phyloP scores from a whole-genome alignment of 2,797 vertebrate genomes.

The Acanthiza pusilla region DNA sequence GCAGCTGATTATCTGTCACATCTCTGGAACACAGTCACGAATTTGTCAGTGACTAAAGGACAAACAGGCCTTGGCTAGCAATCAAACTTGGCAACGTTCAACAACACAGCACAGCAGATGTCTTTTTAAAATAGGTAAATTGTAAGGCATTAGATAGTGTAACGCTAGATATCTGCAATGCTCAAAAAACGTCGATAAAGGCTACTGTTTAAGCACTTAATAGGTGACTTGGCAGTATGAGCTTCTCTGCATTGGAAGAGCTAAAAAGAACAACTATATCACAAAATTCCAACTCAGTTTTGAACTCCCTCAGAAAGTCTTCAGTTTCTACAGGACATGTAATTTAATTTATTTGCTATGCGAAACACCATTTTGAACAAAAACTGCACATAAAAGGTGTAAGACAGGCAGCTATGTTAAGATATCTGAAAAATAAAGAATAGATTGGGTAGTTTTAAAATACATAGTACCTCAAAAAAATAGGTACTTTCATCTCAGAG shows the following conservation, averaged over 20 bases:
- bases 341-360: background rate
- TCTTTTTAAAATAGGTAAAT: constrained; percentile 40
- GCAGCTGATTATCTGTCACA: constrained; percentile 41
- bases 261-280: background rate
- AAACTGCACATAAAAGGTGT: background rate
- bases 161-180: background rate
- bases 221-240: background rate
- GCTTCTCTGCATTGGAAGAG: background rate
- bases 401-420: background rate
- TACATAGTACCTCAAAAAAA: background rate
- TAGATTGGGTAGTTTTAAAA: background rate
- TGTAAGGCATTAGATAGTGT: background rate
- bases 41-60: constrained; percentile 28
- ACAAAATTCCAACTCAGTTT: background rate
- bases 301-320: background rate
- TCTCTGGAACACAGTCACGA: constrained; percentile 30
- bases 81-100: background rate
- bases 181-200: background rate
- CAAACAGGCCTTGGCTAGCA: constrained; percentile 22
- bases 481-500: background rate
- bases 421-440: background rate
- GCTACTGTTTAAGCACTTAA: background rate
- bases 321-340: background rate
- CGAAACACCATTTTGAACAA: background rate
- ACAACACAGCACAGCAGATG: constrained; percentile 21